Conservation (phyloP, 2,113 vertebrate species). For the Elephas maximus region DNA sequence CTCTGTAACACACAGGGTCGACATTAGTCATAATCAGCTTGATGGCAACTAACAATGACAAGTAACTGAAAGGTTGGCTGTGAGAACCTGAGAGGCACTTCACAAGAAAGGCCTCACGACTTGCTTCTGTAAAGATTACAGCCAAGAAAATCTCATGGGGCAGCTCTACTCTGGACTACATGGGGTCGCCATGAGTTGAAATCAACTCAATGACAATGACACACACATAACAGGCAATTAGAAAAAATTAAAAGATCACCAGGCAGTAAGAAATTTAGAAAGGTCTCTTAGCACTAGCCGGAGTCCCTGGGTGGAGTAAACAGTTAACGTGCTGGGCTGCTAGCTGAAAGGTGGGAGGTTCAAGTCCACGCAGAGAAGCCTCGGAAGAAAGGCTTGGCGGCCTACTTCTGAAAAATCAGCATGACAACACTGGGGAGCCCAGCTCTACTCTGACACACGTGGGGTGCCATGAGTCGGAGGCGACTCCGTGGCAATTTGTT, state of each 20-base stretch:
- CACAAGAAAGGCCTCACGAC: neutral
- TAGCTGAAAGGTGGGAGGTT: too few species aligned
- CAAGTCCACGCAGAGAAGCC: too few species aligned
- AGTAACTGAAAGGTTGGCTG: neutral
- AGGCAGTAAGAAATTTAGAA: neutral
- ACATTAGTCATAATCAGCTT: neutral
- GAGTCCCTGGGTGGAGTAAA: too few species aligned
- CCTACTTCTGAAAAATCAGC: too few species aligned
- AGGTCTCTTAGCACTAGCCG: neutral
- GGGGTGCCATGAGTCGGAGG: too few species aligned
- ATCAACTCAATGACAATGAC: neutral
- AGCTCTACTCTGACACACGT: too few species aligned
- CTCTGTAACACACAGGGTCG: too few species aligned
- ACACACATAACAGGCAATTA: neutral
- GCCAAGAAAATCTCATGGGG: neutral
- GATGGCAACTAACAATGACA: neutral
- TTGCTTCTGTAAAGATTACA: neutral
- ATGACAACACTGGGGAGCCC: too few species aligned
- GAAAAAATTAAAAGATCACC: neutral
- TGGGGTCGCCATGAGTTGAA: neutral
- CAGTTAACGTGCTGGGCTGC: too few species aligned
- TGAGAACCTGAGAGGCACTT: neutral
- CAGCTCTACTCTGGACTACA: too few species aligned
- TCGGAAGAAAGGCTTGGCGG: too few species aligned
- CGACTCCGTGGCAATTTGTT: neutral